These are phyloP conservation scores for Papilio glaucus DNA, from an alignment of 1,140 invertebrate species.

Conservation along the genomic window DNA sequence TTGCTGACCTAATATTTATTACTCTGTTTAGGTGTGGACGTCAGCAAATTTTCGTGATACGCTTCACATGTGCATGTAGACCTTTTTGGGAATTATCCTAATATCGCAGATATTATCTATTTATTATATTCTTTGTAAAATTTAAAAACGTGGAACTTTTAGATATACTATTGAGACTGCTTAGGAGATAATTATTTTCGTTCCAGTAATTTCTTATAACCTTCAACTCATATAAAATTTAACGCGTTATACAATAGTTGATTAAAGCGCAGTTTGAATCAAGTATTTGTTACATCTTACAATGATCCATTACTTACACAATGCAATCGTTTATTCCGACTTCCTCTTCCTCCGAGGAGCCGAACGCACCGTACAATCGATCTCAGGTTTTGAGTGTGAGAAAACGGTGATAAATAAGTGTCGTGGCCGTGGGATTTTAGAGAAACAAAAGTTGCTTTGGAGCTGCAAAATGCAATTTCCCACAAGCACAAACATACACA, in stretches of 20 bases:
- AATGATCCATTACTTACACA: conserved; percentile 25
- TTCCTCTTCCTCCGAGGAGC: conserved; percentile 45
- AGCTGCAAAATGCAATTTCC: conserved; percentile 63
- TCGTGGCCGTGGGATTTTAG: conserved; percentile 63
- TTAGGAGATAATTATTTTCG: too few species aligned
- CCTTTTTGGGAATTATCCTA: too few species aligned
- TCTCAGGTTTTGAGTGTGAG: conserved; percentile 64
- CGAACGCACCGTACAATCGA: conserved; percentile 61
- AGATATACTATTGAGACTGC: too few species aligned
- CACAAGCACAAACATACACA: conserved; percentile 50
- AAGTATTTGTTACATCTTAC: conserved; percentile 2
- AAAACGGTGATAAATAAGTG: conserved; percentile 61
- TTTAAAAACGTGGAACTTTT: too few species aligned
- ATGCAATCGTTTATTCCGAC: conserved; percentile 33
- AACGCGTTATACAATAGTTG: not conserved
- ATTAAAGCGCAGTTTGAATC: not conserved
- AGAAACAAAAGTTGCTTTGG: conserved; percentile 60
- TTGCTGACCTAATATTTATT: not conserved
- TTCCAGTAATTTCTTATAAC: not conserved
- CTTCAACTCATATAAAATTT: not conserved
- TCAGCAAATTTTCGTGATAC: not conserved
- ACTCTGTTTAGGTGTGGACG: not conserved
- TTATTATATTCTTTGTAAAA: too few species aligned
- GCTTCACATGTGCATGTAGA: too few species aligned
- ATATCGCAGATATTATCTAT: too few species aligned